Conservation (phyloP, 2,888 invertebrate species). For the Cataglyphis altisquamis region DNA sequence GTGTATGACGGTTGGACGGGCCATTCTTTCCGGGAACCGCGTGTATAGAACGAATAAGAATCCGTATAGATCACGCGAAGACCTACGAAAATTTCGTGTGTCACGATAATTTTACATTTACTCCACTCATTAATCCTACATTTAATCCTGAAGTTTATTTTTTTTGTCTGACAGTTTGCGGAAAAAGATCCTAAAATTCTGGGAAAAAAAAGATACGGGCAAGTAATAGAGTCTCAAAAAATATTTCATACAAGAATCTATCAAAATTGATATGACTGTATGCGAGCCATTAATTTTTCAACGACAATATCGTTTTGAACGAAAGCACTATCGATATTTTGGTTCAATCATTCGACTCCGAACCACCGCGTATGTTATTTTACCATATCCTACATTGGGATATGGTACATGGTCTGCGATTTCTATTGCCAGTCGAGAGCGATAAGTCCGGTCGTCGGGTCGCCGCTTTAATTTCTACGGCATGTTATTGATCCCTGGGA, state of each 20-base stretch:
- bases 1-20: slow-evolving; percentile 42
- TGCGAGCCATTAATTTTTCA: background rate
- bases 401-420: background rate
- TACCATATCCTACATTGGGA: slow-evolving; percentile 5
- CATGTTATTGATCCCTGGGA: slow-evolving; percentile 36
- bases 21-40: slow-evolving; percentile 42
- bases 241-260: background rate
- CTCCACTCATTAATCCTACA: background rate
- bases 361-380: slow-evolving; percentile 1
- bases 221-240: background rate
- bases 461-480: slow-evolving; percentile 48
- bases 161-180: background rate
- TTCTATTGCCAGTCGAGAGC: slow-evolving; percentile 15
- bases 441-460: slow-evolving; percentile 16
- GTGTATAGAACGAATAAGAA: slow-evolving; percentile 37
- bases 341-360: background rate
- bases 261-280: background rate
- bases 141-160: slow-evolving; percentile 7
- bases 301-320: background rate
- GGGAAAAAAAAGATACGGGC: background rate
- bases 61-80: background rate
- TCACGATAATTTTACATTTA: background rate
- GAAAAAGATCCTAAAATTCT: background rate
- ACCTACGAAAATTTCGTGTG: background rate
- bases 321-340: background rate